Base-by-base conservation (phyloP, 2,113 vertebrate species). In the Thamnaconus septentrionalis region DNA sequence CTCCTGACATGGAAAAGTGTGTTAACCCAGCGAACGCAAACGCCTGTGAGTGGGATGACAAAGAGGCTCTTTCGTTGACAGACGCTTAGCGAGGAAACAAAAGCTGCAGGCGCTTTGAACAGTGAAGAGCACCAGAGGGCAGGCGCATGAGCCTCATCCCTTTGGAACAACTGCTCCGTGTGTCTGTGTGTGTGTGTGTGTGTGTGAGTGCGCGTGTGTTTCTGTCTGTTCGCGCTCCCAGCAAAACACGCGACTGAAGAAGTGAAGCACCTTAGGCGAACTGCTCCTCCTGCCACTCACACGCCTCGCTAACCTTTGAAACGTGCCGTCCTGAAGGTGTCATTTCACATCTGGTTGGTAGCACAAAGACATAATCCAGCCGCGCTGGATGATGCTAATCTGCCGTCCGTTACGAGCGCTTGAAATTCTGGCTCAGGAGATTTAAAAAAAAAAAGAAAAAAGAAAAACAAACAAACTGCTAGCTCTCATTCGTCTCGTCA, bases 241-340 rank as follows among this genome's bases (percentile, higher is more conserved):
- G 78, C 55, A 70, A 78, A 81, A 68, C 79, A 81, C 75, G 82
- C 69, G 85, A 87, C 82, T 86, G 84, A 84, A 84, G 85, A 91
- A 83, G 85, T 78, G 80, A 87, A 91, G 73, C 91, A 92, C 91
- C 89, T 84, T 79, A 90, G 91, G 91, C 91, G 89, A 90, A 90
- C 86, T 74, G 75, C 85, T 90, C 88, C 89, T 89, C 85, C 86
- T 92, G 88, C 89, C 91, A 91, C 84, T 91, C 91, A 89, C 76
- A 89, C 75, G 49, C 76, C 79, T 43, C 57, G 70, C 81, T 85
- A 91, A 91, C 88, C 85, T 75, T 77, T 83, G 84, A 52, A 78
- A 89, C 65, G 75, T 70, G 83, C 53, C 75, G 70, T 75, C 76
- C 80, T 71, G 56, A 71, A 81, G 51, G 75, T 90, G 88, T 88